A percentile compares a stretch with the other conserved stretches of the same genome.
phyloP scores from a whole-genome alignment of 2,888 invertebrate species.

The Mesoligia furuncula region DNA sequence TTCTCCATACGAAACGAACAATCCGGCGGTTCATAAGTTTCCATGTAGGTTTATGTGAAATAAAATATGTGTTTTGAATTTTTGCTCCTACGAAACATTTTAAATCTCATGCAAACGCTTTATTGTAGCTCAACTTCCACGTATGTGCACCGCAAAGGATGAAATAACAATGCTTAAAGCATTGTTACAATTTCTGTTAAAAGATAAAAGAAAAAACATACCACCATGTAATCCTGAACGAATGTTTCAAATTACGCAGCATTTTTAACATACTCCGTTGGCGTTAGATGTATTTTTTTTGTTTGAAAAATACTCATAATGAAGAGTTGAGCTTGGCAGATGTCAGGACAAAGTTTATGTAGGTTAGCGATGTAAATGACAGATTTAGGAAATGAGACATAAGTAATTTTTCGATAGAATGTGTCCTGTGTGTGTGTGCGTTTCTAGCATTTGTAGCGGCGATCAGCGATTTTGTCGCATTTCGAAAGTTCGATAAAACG shows the following conservation, averaged over 20 bases:
- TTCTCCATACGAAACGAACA: background rate
- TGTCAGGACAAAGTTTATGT: slow-evolving; percentile 9
- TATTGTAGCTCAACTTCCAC: background rate
- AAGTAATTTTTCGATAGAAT: background rate
- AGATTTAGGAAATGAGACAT: slow-evolving; percentile 25
- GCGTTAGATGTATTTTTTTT: background rate
- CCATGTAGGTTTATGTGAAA: background rate
- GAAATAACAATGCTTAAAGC: slow-evolving; percentile 10
- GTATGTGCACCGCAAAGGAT: background rate
- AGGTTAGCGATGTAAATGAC: slow-evolving; percentile 32
- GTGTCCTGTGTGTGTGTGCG: background rate
- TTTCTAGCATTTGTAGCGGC: too few species aligned
- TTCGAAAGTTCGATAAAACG: background rate
- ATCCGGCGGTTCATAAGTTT: too few species aligned
- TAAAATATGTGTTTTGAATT: background rate
- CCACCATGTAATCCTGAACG: background rate
- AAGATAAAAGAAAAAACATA: background rate
- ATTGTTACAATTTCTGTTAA: slow-evolving; percentile 7
- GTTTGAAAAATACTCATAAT: slow-evolving; percentile 2
- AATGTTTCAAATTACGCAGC: slow-evolving; percentile 8
- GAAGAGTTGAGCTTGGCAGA: slow-evolving; percentile 32
- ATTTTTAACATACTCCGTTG: background rate
- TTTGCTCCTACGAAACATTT: background rate
- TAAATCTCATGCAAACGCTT: background rate
- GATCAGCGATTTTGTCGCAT: background rate